Evolutionary conservation across 2,113 vertebrate species (phyloP).

Genomic region (Pseudois nayaur): DNA sequence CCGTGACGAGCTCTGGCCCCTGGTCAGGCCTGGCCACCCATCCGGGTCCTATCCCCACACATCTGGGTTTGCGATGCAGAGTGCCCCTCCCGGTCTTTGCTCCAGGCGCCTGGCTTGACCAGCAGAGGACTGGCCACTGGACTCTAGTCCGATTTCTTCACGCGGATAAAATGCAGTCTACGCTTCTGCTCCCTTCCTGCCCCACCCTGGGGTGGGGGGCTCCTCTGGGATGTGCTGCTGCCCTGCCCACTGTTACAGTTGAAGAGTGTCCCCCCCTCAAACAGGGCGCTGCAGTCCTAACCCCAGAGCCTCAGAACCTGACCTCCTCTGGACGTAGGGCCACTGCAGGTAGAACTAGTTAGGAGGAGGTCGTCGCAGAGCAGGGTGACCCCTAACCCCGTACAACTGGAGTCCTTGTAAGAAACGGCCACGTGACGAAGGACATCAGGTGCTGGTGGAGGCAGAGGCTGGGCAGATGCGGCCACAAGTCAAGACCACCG

Average conservation of each 20-base stretch:
- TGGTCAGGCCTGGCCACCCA: neutral
- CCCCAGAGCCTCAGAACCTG: neutral
- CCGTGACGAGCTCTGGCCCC: accelerated
- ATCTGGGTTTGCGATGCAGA: neutral
- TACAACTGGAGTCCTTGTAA: neutral
- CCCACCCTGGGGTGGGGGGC: neutral
- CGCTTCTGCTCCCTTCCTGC: too few relatives aligned
- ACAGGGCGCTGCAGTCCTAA: neutral
- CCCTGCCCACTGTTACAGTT: neutral
- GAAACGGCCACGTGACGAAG: accelerated
- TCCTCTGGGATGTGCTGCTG: neutral
- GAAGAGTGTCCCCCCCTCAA: neutral
- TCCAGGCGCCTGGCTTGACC: neutral
- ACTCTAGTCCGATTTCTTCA: neutral
- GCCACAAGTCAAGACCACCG: accelerated
- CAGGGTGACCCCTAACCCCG: neutral
- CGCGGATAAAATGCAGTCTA: accelerated
- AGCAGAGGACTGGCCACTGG: neutral
- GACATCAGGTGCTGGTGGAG: neutral
- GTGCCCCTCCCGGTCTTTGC: neutral
- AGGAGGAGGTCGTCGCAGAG: neutral
- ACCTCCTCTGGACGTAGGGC: neutral
- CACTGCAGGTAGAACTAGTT: neutral
- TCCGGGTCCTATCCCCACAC: neutral
- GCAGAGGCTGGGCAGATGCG: accelerated